Evolutionary conservation across 2,888 invertebrate genomes (phyloP), one percentile per base, ranked within the genome.

Genomic region (Aleiodes testaceus): DNA sequence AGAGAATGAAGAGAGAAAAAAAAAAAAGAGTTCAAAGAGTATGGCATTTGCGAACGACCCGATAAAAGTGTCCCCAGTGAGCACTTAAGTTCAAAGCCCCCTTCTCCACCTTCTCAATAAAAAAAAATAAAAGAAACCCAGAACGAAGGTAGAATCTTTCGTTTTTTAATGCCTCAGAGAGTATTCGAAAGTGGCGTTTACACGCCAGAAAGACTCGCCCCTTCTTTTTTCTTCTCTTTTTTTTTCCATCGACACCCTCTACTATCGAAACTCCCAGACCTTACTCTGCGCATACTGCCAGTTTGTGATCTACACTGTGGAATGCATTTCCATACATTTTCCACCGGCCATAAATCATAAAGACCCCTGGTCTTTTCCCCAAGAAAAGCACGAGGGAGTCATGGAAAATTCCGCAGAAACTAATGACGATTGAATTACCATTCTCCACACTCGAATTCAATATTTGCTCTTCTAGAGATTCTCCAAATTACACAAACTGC

Each of bases 291-390:
- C 66, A 66, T 71, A 68, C 74, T 67, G 69, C 74, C 75, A 73
- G 73, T 76, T 78, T 76, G 36, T 36, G 74, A 71, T 75, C 76
- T 74, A 61, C 63, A 64, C 68, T 66, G 69, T 74, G 47, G 79
- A 78, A 79, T 79, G 78, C 74, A 79, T 79, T 80, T 79, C 79
- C 79, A 79, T 79, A 79, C 70, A 79, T 78, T 79, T 79, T 65
- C 70, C 64, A 64, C 50, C 71, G 63, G 49, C 52, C 22, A 70
- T 72, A 70, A 45, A 67, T 75, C 69, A 74, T 74, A 61, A 52
- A 68, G 72, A 64, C 69, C 18, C 3, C 64, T 20, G 55, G 49
- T 47, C 14, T 50, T 53, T 42, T 36, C 11, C 68, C 22, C 36
- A 47, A 26, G 42, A 42, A 42, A 55, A 42, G 18, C 16, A 18